Percentiles rank a stretch among this genome's conserved stretches.
These are phyloP conservation scores for Pseudopipra pipra DNA, from an alignment of 2,113 vertebrate species.

Conservation along the genomic window DNA sequence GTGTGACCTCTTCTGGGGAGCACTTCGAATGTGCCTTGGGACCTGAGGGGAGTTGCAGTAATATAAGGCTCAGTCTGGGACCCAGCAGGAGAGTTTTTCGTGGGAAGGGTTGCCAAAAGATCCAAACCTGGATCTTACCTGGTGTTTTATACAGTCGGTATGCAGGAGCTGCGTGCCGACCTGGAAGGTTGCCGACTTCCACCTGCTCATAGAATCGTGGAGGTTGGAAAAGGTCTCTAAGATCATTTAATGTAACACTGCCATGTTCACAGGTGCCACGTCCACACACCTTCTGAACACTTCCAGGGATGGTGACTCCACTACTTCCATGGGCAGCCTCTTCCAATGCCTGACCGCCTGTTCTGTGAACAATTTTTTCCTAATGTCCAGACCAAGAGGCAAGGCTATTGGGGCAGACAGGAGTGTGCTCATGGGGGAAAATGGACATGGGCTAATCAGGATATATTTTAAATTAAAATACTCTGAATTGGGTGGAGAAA, in stretches of 20 bases:
- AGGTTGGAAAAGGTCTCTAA: not conserved
- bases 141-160: not conserved
- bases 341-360: not conserved
- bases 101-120: not conserved
- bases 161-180: rapidly evolving
- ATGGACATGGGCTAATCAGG: not conserved
- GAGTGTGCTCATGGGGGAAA: not conserved
- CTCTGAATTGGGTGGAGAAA: not conserved
- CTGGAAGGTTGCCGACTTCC: not conserved
- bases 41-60: not conserved
- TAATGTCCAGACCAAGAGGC: not conserved
- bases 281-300: not conserved
- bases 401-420: not conserved
- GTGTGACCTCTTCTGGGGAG: not conserved
- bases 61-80: not conserved
- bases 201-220: not conserved
- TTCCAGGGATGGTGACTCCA: not conserved
- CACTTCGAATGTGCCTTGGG: not conserved
- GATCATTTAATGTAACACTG: not conserved
- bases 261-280: not conserved
- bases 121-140: not conserved
- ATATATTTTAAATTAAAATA: not conserved
- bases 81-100: not conserved
- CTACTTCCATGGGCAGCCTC: not conserved
- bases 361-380: not conserved